Evolutionary conservation across 2,113 vertebrate genomes (phyloP), one percentile per base, ranked within the genome.

Genomic region (Pachycephala philippinensis): DNA sequence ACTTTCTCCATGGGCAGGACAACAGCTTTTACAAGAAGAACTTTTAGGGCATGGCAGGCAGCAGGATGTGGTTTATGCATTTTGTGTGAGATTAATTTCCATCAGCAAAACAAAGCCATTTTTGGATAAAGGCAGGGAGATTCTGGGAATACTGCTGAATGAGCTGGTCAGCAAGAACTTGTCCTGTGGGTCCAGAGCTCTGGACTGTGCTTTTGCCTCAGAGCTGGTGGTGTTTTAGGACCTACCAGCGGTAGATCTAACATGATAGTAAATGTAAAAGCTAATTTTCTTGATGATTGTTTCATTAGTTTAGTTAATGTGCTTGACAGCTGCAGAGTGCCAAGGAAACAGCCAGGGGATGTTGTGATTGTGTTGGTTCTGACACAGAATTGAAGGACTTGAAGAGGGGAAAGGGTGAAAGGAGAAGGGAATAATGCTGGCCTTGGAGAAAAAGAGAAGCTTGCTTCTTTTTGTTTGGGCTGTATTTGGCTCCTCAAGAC

Each of bases 31-130:
- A 72, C 60, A 75, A 88, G 86, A 94, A 94, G 4, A 80, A 54
- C 45, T 90, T 79, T 10, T 16, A 95, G 93, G 90, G 66, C 76
- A 94, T 60, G 85, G 76, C 69, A 96, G 83, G 83, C 92, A 94
- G 93, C 93, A 97, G 95, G 96, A 96, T 94, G 92, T 96, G 95
- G 93, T 92, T 95, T 90, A 30, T 92, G 60, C 35, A 53, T 96
- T 96, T 95, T 91, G 64, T 87, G 79, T 92, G 64, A 74, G 56
- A 63, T 70, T 78, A 78, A 78, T 87, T 87, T 78, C 84, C 84
- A 87, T 70, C 84, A 78, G 64, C 64, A 70, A 87, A 87, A 70
- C 84, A 87, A 93, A 93, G 37, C 76, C 49, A 42, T 88, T 88
- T 91, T 81, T 96, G 83, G 80, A 87, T 60, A 61, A 86, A 78